Evolutionary conservation across 2,113 vertebrate species (phyloP).

Genomic region (Baryphthengus martii): DNA sequence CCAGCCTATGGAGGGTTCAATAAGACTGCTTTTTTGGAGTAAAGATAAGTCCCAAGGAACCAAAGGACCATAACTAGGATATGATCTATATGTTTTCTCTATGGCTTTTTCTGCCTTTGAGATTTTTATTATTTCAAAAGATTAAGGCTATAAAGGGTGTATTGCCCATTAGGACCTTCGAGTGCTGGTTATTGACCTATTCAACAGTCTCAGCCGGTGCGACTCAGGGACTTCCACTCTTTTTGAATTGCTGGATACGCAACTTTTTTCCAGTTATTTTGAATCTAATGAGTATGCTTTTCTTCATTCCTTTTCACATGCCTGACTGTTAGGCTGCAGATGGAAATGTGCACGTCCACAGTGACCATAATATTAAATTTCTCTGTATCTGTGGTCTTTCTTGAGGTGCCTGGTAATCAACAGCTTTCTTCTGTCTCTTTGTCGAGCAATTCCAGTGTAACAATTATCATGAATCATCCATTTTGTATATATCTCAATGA

Average conservation of each 20-base stretch:
- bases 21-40: neutral
- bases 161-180: neutral
- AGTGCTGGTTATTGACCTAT: neutral
- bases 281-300: neutral
- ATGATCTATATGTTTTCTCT: neutral
- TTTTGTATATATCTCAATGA: conserved; percentile 33
- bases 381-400: conserved; percentile 29
- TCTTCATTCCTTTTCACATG: neutral
- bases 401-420: conserved; percentile 23
- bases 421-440: conserved; percentile 31
- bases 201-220: neutral
- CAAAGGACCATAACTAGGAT: neutral
- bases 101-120: neutral
- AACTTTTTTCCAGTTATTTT: conserved; percentile 5
- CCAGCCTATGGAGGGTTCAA: neutral
- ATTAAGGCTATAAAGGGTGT: neutral
- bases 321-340: neutral
- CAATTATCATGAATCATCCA: conserved; percentile 35
- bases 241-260: neutral
- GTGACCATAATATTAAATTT: neutral
- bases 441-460: conserved; percentile 5
- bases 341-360: conserved; percentile 10
- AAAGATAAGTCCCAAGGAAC: neutral
- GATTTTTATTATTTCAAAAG: neutral
- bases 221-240: neutral